Base-by-base conservation (phyloP, 2,888 invertebrate genomes). In the Bombyx huttoni region DNA sequence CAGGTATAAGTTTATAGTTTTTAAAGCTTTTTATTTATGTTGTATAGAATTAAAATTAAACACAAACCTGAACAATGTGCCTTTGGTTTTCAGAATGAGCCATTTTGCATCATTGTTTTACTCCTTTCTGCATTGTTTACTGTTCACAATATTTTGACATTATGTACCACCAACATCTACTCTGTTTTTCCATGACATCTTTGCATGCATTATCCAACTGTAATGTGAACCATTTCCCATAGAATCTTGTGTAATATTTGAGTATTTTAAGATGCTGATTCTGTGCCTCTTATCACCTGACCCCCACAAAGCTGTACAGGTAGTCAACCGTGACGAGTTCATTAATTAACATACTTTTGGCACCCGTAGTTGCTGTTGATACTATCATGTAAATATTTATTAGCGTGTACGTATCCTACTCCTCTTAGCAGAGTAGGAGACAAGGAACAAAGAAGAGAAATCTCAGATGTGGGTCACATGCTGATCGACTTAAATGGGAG, bases 31-130 rank as follows among this genome's bases (percentile, higher is more conserved):
- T 51, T 50, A 47, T 51, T 51, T 48, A 33, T 34, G 33, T 49
- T 49, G 14, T 48, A 47, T 46, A 49, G 24, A 24, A 24, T 24
- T 3, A 24, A 24, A 34, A 45, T 56, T 54, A 40, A 54, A 54
- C 55, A 81, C 81, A 73, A 59, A 96, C 96, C 91, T 96, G 94
- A 65, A 94, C 92, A 77, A 94, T 93, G 82, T 91, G 91, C 73
- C 93, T 89, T 78, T 91, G 91, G 85, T 90, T 91, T 73, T 91
- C 91, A 78, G 88, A 78, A 70, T 86, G 82, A 77, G 90, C 89
- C 90, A 90, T 90, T 73, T 78, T 90, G 81, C 75, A 80, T 73
- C 83, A 84, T 85, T 77, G 72, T 83, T 70, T 71, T 80, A 75
- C 65, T 71, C 68, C 70, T 68, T 64, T 54, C 57, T 61, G 62